Percentiles rank a stretch among this genome's conserved stretches.
phyloP scores from a whole-genome alignment of 2,113 vertebrate genomes.

The Pagrus major region DNA sequence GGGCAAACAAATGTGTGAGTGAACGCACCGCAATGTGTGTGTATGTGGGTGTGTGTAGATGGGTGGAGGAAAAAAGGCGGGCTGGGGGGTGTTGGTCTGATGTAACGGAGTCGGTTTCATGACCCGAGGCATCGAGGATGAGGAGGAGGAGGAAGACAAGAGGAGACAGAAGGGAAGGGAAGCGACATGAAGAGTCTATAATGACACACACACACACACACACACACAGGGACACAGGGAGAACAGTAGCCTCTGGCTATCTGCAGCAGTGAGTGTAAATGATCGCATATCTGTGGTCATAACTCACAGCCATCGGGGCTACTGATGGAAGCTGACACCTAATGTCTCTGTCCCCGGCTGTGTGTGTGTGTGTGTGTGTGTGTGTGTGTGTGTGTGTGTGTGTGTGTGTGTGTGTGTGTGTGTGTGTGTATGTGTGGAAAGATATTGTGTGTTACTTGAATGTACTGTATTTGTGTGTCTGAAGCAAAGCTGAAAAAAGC shows the following conservation, averaged over 20 bases:
- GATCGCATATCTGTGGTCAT: slow-evolving; percentile 72
- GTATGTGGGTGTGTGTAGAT: neutral
- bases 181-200: slow-evolving; percentile 68
- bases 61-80: slow-evolving; percentile 20
- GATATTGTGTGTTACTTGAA: too few relatives aligned
- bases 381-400: slow-evolving; percentile 16
- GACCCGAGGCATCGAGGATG: slow-evolving; percentile 66
- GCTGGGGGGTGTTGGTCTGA: slow-evolving; percentile 39
- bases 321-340: too few relatives aligned
- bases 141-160: slow-evolving; percentile 47
- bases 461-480: neutral
- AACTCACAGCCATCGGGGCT: slow-evolving; percentile 59
- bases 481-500: neutral
- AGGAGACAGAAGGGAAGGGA: slow-evolving; percentile 53
- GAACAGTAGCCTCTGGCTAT: slow-evolving; percentile 63
- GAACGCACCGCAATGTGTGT: slow-evolving; percentile 20
- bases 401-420: too few relatives aligned
- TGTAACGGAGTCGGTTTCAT: slow-evolving; percentile 82
- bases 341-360: too few relatives aligned
- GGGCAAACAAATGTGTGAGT: slow-evolving; percentile 59
- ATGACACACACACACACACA: slow-evolving; percentile 49
- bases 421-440: too few relatives aligned
- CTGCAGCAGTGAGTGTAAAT: too few relatives aligned
- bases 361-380: slow-evolving; percentile 15
- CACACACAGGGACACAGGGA: slow-evolving; percentile 46